Conservation (phyloP, 1,140 invertebrate species). For the Saccostrea cuccullata region DNA sequence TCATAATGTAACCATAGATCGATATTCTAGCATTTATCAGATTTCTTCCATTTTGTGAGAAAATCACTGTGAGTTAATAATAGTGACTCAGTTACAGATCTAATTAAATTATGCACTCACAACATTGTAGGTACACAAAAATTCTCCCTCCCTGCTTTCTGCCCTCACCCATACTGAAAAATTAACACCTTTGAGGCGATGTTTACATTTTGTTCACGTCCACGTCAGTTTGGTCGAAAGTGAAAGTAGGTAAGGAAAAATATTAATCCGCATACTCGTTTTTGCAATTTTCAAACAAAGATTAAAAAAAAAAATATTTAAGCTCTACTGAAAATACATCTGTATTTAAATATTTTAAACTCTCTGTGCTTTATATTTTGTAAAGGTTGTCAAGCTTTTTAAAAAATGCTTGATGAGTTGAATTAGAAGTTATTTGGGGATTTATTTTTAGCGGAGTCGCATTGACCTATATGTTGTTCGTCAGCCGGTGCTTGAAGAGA, state of each 20-base stretch:
- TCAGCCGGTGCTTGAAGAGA: neutral
- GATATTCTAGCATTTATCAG: too few relatives aligned
- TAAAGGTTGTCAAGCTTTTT: too few relatives aligned
- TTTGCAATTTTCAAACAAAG: neutral
- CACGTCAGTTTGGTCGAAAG: neutral
- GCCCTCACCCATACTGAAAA: neutral
- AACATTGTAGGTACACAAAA: slow-evolving; percentile 62
- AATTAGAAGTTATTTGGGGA: neutral
- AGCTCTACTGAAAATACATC: too few relatives aligned
- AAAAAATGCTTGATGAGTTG: neutral
- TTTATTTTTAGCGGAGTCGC: neutral
- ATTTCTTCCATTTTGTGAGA: too few relatives aligned
- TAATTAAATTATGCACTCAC: slow-evolving; percentile 48
- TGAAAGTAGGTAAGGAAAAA: neutral
- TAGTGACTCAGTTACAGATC: too few relatives aligned
- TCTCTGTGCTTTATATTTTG: too few relatives aligned
- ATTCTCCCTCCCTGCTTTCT: slow-evolving; percentile 40
- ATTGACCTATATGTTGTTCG: slow-evolving; percentile 5
- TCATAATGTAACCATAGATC: too few relatives aligned
- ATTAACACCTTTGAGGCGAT: slow-evolving; percentile 29
- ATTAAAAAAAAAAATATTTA: too few relatives aligned
- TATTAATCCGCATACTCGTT: neutral
- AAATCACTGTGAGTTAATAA: too few relatives aligned
- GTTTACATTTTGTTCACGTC: slow-evolving; percentile 60
- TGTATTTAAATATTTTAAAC: too few relatives aligned